These are phyloP conservation scores for Asobara japonica DNA, from an alignment of 1,140 invertebrate species.

Conservation along the genomic window DNA sequence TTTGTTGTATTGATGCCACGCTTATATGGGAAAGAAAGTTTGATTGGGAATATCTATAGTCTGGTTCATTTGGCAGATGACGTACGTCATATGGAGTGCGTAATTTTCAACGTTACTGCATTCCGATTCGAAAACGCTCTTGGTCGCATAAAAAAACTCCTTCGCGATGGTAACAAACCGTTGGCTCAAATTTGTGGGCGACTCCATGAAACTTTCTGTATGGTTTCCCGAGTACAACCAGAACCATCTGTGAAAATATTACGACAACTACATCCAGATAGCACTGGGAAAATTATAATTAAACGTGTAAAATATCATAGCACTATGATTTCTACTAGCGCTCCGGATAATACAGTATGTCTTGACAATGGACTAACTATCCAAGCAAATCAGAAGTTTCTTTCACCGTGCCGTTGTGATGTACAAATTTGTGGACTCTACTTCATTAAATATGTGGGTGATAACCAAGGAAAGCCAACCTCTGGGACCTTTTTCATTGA, in stretches of 20 bases:
- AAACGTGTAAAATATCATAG: neutral
- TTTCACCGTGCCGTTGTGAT: neutral
- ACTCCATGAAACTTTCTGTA: neutral
- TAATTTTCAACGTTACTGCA: neutral
- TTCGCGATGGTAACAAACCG: constrained; percentile 17
- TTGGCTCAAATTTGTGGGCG: constrained; percentile 24
- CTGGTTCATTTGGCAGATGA: constrained; percentile 10
- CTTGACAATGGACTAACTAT: neutral
- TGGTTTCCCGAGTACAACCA: neutral
- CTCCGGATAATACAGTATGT: neutral
- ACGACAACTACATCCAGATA: neutral
- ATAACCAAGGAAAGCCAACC: neutral
- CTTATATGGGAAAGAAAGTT: neutral
- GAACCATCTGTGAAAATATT: neutral
- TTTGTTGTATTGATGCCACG: neutral
- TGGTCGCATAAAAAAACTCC: neutral
- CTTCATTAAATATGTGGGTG: neutral
- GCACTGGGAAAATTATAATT: neutral
- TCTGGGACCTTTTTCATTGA: neutral
- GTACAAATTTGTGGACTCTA: neutral
- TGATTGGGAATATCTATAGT: neutral
- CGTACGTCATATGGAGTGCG: neutral
- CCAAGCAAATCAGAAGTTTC: neutral
- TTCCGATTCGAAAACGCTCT: constrained; percentile 21
- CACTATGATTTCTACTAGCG: neutral